phyloP scores from a whole-genome alignment of 2,888 invertebrate genomes.

The Drosophila rubida region DNA sequence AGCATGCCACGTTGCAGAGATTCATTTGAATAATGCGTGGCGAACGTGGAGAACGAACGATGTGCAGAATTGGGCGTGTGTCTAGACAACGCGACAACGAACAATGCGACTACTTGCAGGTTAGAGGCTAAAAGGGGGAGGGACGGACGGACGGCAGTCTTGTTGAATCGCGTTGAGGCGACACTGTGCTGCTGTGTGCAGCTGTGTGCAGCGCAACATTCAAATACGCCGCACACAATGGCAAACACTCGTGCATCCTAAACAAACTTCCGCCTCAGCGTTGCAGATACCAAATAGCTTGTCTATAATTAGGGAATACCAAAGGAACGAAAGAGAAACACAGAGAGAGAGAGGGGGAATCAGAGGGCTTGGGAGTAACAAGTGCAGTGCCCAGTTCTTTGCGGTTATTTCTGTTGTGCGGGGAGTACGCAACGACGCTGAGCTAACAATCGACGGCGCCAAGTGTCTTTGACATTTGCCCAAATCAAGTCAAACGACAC shows the following conservation, averaged over 20 bases:
- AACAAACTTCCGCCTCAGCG: slow-evolving; percentile 71
- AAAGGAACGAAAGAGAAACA: slow-evolving; percentile 2
- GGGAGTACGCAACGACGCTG: slow-evolving; percentile 24
- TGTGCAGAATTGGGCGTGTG: slow-evolving; percentile 19
- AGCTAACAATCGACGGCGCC: slow-evolving; percentile 57
- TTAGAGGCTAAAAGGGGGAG: not conserved
- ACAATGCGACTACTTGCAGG: slow-evolving; percentile 2
- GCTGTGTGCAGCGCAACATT: slow-evolving; percentile 19
- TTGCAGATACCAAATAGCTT: slow-evolving; percentile 51
- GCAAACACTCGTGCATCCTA: slow-evolving; percentile 61
- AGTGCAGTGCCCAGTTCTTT: slow-evolving; percentile 37
- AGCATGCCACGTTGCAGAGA: slow-evolving; percentile 26
- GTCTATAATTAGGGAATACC: slow-evolving; percentile 64
- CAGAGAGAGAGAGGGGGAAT: not conserved
- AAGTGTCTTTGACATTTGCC: slow-evolving; percentile 66
- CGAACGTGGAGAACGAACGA: not conserved
- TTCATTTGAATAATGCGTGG: slow-evolving; percentile 39
- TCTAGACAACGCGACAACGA: slow-evolving; percentile 25
- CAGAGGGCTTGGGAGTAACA: slow-evolving; percentile 20
- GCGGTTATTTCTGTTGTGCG: slow-evolving; percentile 38
- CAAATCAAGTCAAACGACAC: slow-evolving; percentile 33
- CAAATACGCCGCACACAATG: slow-evolving; percentile 20
- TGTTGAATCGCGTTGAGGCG: not conserved
- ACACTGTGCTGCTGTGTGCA: slow-evolving; percentile 18
- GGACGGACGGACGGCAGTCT: not conserved